Base-by-base conservation (phyloP, 37 sponge, comb jelly and placozoan genomes). In the Halichondria panicea region DNA sequence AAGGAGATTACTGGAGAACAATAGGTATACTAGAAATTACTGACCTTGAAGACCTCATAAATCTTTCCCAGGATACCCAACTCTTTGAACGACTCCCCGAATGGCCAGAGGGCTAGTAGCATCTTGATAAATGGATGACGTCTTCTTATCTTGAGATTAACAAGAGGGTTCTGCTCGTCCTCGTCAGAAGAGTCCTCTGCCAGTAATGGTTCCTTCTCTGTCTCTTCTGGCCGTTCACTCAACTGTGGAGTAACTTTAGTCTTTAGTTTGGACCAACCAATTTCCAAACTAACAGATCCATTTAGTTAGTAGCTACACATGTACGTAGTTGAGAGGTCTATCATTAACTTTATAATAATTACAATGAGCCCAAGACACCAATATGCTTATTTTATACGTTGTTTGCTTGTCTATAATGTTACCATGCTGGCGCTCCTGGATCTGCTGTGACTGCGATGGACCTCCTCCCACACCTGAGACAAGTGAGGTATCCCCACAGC, bases 401-500 rank as follows among this genome's bases (percentile, higher is more conserved):
- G n/a, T n/a, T n/a, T n/a, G n/a, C n/a, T n/a, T n/a, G n/a, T n/a
- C n/a, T n/a, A n/a, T n/a, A n/a, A n/a, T n/a, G n/a, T n/a, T n/a
- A n/a, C n/a, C n/a, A n/a, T n/a, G 39, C 68, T 43, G 48, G 34
- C 31, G 44, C 46, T 48, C n/a, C n/a, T n/a, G n/a, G n/a, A n/a
- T 15, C 74, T 53, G 38, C 56, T 67, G 4, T 13, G n/a, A 1
- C 30, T 33, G 0, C 77, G 67, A 35, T 62, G 55, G 13, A 76
- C 70, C 37, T 88, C 83, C 12, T 88, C 70, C 76, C 83, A 82
- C 4, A 76, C 46, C 61, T 72, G 37, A 22, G 89, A 27, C 36
- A 82, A 66, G 56, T 88, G 70, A 6, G 82, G 83, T n/a, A 66
- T 78, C 28, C 83, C 92, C 34, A 91, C 41, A 19, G 83, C 92